A percentile compares a stretch with the other conserved stretches of the same genome.
These are phyloP conservation scores for Hypotaenidia okinawae DNA, from an alignment of 2,797 vertebrate genomes.

Conservation along the genomic window DNA sequence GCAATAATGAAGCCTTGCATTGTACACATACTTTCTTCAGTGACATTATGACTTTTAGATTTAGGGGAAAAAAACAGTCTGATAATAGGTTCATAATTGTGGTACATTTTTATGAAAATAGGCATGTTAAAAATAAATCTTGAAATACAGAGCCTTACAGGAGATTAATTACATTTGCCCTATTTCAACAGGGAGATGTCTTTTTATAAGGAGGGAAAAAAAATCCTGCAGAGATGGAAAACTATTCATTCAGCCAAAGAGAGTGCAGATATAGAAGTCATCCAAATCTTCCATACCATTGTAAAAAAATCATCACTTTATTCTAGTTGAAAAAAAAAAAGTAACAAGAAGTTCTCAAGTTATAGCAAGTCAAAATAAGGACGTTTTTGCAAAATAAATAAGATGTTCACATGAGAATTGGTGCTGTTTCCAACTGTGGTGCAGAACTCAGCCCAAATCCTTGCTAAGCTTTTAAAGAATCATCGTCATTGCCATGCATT, in stretches of 20 bases:
- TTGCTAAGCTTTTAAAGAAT: not conserved
- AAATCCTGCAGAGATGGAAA: not conserved
- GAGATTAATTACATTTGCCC: not conserved
- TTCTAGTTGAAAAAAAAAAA: not conserved
- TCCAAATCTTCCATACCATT: not conserved
- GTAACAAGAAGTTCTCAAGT: not conserved
- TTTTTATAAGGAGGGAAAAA: not conserved
- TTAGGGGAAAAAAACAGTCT: not conserved
- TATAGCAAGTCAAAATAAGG: not conserved
- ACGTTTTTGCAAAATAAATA: not conserved
- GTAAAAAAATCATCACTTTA: not conserved
- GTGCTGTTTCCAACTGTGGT: not conserved
- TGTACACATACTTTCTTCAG: not conserved
- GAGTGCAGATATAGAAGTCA: not conserved
- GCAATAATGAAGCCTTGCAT: not conserved
- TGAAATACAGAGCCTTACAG: not conserved
- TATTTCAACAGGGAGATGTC: not conserved
- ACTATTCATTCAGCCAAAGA: not conserved
- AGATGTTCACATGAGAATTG: not conserved
- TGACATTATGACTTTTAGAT: not conserved
- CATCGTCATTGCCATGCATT: not conserved
- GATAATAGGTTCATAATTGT: not conserved
- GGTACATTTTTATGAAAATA: not conserved
- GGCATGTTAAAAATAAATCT: not conserved
- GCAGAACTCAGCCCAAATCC: not conserved